phyloP scores from a whole-genome alignment of 2,113 vertebrate genomes.

The Heteronetta atricapilla region DNA sequence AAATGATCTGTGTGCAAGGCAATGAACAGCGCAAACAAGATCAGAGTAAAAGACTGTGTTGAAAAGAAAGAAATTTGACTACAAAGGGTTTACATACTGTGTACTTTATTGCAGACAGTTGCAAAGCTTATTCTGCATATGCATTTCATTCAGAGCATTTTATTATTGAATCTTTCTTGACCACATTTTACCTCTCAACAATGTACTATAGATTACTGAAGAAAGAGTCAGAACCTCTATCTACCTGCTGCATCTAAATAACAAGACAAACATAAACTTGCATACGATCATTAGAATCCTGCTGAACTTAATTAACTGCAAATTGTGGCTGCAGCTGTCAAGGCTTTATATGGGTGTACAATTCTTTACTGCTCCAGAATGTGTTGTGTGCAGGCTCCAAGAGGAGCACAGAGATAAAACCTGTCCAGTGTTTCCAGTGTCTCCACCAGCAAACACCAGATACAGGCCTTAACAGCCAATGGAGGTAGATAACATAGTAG shows the following conservation, averaged over 20 bases:
- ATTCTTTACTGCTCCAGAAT: neutral
- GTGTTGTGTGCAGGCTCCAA: neutral
- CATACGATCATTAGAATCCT: neutral
- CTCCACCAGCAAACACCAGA: neutral
- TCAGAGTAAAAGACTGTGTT: neutral
- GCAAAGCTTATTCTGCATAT: neutral
- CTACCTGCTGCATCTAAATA: neutral
- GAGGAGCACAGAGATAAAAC: neutral
- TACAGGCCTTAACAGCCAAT: neutral
- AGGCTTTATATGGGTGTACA: neutral
- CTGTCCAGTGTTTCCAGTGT: neutral
- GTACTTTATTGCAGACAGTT: neutral
- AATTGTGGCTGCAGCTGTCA: neutral
- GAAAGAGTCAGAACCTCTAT: neutral
- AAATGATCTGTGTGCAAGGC: neutral
- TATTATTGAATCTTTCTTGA: neutral
- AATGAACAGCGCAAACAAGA: neutral
- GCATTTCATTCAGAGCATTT: neutral
- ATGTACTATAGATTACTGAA: neutral
- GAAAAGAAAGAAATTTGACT: neutral
- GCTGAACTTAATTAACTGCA: neutral
- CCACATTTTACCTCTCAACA: neutral
- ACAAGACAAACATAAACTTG: neutral
- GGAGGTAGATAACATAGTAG: neutral
- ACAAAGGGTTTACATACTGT: neutral